Percentiles rank a stretch among this genome's conserved stretches.
phyloP scores from a whole-genome alignment of 2,888 invertebrate genomes.

The Galerucella nymphaeae region DNA sequence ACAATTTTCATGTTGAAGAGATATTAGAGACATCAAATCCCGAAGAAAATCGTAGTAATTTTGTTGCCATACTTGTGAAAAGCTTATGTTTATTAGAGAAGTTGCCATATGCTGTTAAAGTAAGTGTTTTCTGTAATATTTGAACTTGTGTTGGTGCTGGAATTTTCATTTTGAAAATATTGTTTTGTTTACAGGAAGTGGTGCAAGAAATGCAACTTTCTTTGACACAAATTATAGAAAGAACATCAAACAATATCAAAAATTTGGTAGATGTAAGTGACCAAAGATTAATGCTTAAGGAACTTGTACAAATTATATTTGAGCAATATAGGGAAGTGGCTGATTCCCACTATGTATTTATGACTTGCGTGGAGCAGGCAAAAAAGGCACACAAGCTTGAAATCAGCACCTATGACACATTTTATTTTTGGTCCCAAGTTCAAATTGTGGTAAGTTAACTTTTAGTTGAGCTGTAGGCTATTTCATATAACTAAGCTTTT shows the following conservation, averaged over 20 bases:
- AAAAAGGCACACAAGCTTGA: conserved; percentile 70
- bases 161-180: conserved; percentile 22
- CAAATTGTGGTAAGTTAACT: conserved; percentile 80
- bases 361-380: conserved; percentile 73
- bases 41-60: conserved; percentile 74
- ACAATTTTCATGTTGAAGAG: conserved; percentile 67
- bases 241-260: conserved; percentile 82
- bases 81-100: conserved; percentile 86
- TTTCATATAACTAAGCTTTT: conserved; percentile 41
- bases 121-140: conserved; percentile 57
- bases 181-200: conserved; percentile 70
- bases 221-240: conserved; percentile 80
- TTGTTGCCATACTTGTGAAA: conserved; percentile 84
- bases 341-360: conserved; percentile 77
- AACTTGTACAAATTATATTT: conserved; percentile 79
- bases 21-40: conserved; percentile 71
- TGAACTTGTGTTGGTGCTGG: conserved; percentile 11
- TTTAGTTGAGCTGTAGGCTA: conserved; percentile 7
- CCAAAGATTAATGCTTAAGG: conserved; percentile 60
- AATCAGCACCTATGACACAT: conserved; percentile 73
- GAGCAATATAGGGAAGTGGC: conserved; percentile 87
- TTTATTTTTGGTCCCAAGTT: conserved; percentile 90
- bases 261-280: conserved; percentile 67
- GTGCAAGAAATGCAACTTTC: conserved; percentile 87
- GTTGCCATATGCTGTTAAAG: conserved; percentile 87